These are phyloP conservation scores for Glaucopsyche alexis DNA, from an alignment of 2,888 invertebrate species.

Conservation along the genomic window DNA sequence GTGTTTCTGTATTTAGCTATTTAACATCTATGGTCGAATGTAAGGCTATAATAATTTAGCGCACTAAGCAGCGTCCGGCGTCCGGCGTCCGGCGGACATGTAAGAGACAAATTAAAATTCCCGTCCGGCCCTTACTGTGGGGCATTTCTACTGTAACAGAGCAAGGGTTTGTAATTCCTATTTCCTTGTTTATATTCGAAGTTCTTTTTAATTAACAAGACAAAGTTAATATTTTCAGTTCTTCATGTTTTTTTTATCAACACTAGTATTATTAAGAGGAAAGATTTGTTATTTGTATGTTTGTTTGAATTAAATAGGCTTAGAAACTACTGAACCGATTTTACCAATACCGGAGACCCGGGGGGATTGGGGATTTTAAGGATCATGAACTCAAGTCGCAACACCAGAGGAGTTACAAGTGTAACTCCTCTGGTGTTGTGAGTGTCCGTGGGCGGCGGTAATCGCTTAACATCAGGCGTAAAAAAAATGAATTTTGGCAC, in stretches of 20 bases:
- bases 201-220: background rate
- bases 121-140: background rate
- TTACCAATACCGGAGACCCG: too few species aligned
- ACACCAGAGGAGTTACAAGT: too few species aligned
- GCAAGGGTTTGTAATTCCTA: background rate
- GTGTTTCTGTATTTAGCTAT: background rate
- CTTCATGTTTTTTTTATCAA: background rate
- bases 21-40: background rate
- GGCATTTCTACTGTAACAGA: background rate
- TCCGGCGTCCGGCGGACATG: conserved; percentile 1
- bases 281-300: too few species aligned
- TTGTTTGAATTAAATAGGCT: too few species aligned
- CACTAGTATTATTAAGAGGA: too few species aligned
- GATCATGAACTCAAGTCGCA: too few species aligned
- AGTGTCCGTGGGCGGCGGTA: too few species aligned
- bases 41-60: conserved; percentile 21
- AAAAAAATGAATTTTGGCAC: background rate
- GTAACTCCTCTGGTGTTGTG: too few species aligned
- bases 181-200: background rate
- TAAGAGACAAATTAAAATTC: conserved; percentile 25
- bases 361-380: too few species aligned
- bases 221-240: background rate
- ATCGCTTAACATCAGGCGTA: too few species aligned
- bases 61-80: conserved; percentile 20
- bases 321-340: too few species aligned